A percentile compares a stretch with the other conserved stretches of the same genome.
Evolutionary conservation across 1,140 invertebrate genomes (phyloP).

Genomic region (Cydia fagiglandana): DNA sequence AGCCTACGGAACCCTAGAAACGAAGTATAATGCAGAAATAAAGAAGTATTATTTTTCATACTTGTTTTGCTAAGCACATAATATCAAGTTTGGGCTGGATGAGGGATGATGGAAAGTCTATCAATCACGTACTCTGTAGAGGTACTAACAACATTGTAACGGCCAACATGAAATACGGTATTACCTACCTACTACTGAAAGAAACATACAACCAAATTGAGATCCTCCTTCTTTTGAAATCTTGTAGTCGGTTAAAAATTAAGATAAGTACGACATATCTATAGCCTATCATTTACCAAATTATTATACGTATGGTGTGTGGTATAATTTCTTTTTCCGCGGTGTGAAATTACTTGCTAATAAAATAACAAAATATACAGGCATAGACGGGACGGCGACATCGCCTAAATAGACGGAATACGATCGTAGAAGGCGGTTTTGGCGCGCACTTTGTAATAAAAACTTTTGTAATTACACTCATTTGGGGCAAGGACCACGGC

Average conservation of each 20-base stretch:
- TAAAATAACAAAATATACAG: slow-evolving; percentile 53
- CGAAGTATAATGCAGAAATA: neutral
- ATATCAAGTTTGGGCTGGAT: neutral
- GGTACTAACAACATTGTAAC: neutral
- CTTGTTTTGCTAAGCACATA: neutral
- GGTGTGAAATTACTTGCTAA: slow-evolving; percentile 34
- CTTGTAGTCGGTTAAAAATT: too few species aligned
- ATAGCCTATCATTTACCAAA: too few species aligned
- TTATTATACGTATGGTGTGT: too few species aligned
- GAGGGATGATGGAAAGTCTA: slow-evolving; percentile 15
- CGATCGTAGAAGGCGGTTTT: slow-evolving; percentile 64
- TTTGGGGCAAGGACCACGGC: slow-evolving; percentile 66
- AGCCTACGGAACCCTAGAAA: too few species aligned
- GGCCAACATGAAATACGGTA: neutral
- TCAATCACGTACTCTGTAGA: neutral
- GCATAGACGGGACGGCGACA: slow-evolving; percentile 44
- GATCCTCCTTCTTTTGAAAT: too few species aligned
- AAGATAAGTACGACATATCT: too few species aligned
- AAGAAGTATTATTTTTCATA: neutral
- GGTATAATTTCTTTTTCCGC: neutral
- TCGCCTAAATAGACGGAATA: slow-evolving; percentile 52
- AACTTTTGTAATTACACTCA: slow-evolving; percentile 77
- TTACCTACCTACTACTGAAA: neutral
- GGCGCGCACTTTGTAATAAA: slow-evolving; percentile 74
- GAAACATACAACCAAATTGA: too few species aligned